Evolutionary conservation across 2,888 invertebrate species (phyloP).

Genomic region (Saturnia pavonia): DNA sequence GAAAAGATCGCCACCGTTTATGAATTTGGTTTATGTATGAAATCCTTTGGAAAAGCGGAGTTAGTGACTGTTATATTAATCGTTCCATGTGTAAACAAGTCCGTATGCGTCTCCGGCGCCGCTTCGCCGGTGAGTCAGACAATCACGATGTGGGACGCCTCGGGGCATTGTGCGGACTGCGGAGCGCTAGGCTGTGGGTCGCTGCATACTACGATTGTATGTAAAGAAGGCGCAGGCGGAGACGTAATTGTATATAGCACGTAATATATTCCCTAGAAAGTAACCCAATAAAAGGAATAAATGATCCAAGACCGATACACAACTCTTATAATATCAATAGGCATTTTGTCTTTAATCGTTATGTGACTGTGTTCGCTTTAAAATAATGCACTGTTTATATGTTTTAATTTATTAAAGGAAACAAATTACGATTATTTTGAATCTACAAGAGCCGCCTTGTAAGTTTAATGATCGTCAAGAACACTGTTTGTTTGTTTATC

Average conservation of each 20-base stretch:
- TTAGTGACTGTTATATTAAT: slow-evolving; percentile 56
- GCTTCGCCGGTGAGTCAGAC: slow-evolving; percentile 67
- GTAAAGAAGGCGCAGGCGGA: slow-evolving; percentile 63
- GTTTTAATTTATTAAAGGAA: slow-evolving; percentile 21
- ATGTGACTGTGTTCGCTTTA: background rate
- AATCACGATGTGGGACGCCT: slow-evolving; percentile 72
- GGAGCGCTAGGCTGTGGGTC: slow-evolving; percentile 46
- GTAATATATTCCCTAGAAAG: background rate
- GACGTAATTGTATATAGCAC: background rate
- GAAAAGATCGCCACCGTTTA: background rate
- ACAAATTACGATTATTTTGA: slow-evolving; percentile 30
- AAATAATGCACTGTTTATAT: slow-evolving; percentile 17
- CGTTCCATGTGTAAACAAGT: slow-evolving; percentile 72
- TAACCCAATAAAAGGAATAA: slow-evolving; percentile 4
- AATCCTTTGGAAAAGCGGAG: slow-evolving; percentile 18
- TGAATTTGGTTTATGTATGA: background rate
- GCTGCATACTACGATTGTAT: slow-evolving; percentile 73
- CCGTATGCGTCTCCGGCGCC: slow-evolving; percentile 61
- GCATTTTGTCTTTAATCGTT: slow-evolving; percentile 2
- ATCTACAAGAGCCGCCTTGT: slow-evolving; percentile 23
- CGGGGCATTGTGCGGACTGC: slow-evolving; percentile 48
- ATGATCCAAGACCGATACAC: background rate
- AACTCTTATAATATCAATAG: background rate
- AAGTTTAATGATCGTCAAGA: slow-evolving; percentile 30
- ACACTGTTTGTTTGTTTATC: slow-evolving; percentile 41